Base-by-base conservation (phyloP, 2,797 vertebrate species). In the Delichon dasypus region DNA sequence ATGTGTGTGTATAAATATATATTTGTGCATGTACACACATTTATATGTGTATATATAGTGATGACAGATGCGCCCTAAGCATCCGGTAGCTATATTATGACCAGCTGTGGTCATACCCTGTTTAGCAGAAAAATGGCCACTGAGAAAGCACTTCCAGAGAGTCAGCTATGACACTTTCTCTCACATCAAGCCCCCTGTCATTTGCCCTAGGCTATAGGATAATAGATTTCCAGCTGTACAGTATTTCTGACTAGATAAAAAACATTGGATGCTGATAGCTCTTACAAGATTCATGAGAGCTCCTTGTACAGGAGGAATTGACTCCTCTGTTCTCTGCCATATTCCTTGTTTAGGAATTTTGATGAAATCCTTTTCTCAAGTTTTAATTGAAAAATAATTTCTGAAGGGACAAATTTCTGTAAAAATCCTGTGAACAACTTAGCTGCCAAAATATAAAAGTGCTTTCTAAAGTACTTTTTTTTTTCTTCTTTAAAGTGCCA, bases 21-120 rank as follows among this genome's bases (percentile, higher is more conserved):
- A 38, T 38, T 38, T 11, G 9, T n/a, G 13, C 7, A 29, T 20
- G 32, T 17, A 8, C 13, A 27, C 19, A 36, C 4, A 27, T 3
- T 9, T 4, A 7, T 2, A 14, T 18, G 4, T 23, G 5, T 14
- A 3, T 15, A 45, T 27, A 53, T 2, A 66, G 27, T 1, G 2
- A 76, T 70, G n/a, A 21, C 27, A 79, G 32, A 77, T 30, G 61
- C 7, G 47, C 8, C 66, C 26, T 32, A 76, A 80, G 32, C 11
- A 89, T 38, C 20, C 36, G 71, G 20, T n/a, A 91, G 32, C 18
- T 40, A 10, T 17, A 6, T 36, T 36, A 57, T 29, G n/a, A 54
- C 18, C 38, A 80, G 27, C 14, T 88, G 29, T 38, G 23, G 5
- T 54, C 29, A 86, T 21, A 9, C 11, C 11, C 5, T 32, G 8